Evolutionary conservation across 1,140 invertebrate genomes (phyloP), one percentile per base, ranked within the genome.

Genomic region (Pomacea maculata): DNA sequence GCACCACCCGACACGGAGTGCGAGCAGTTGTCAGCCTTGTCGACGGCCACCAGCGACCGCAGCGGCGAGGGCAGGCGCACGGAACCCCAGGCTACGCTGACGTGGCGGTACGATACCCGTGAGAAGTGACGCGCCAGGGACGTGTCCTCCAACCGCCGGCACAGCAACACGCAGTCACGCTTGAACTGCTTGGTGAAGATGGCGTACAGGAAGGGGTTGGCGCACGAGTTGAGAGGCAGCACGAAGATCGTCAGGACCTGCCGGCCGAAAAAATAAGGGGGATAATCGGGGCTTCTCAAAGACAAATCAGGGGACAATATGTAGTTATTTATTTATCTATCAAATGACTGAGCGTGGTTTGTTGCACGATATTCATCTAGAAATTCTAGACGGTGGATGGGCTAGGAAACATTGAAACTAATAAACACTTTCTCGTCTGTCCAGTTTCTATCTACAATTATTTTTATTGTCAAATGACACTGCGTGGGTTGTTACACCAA

Each of bases 121-220:
- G 88, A 86, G 65, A 88, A 86, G 79, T 87, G 87, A 17, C 87
- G 80, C 21, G 87, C 86, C 63, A 89, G 85, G 45, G 86, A 86
- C 1, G 88, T 87, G 81, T 90, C 89, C 77, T 90, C 89, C 21
- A 90, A 85, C 64, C 89, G 79, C 55, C 87, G 85, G 77, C 97
- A 99, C 73, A 99, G 95, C 83, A 97, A 94, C 0, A 98, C 96
- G 91, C 97, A 99, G 89, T 99, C 98, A 91, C 98, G 98, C 90
- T 99, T 99, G 90, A 99, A 99, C 88, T 99, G 97, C 90, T 98
- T 98, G 0, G 97, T 99, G 79, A 99, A 94, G 81, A 99, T 98
- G 34, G 97, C 97, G 91, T 99, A 99, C 0, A 99, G 93, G 88
- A 99, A 99, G 0, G 97, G 98, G 91, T 99, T 99, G 90, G 97